Conservation (phyloP, 2,888 invertebrate species). For the Asteroscopus sphinx region DNA sequence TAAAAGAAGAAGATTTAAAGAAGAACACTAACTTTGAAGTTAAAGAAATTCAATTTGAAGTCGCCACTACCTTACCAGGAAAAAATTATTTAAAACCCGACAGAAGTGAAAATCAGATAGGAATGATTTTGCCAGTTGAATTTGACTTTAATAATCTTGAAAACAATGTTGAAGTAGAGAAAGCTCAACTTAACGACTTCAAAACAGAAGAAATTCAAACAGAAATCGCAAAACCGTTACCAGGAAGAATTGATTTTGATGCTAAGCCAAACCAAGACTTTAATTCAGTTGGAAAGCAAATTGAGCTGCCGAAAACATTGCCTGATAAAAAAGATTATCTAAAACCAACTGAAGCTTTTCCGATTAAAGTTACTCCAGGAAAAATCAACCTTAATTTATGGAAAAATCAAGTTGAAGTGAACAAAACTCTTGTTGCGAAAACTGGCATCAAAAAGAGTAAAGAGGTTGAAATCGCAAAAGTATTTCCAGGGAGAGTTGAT, state of each 20-base stretch:
- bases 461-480: constrained; percentile 27
- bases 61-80: neutral
- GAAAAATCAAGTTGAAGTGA: constrained; percentile 44
- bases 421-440: constrained; percentile 39
- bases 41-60: constrained; percentile 1
- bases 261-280: neutral
- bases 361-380: constrained; percentile 43
- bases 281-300: neutral
- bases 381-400: constrained; percentile 45
- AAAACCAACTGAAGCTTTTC: too few relatives aligned
- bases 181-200: neutral
- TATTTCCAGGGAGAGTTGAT: constrained; percentile 11
- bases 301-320: neutral
- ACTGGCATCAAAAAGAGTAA: constrained; percentile 19
- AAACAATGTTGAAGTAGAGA: neutral
- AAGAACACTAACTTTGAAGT: constrained; percentile 3
- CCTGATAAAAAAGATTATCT: constrained; percentile 1
- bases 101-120: neutral
- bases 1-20: constrained; percentile 4
- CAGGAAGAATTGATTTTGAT: constrained; percentile 4
- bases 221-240: neutral
- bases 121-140: neutral
- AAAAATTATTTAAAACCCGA: neutral
- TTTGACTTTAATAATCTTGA: neutral
- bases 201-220: neutral